Evolutionary conservation across 2,888 invertebrate genomes (phyloP), one percentile per base, ranked within the genome.

Genomic region (Sphinx pinastri): DNA sequence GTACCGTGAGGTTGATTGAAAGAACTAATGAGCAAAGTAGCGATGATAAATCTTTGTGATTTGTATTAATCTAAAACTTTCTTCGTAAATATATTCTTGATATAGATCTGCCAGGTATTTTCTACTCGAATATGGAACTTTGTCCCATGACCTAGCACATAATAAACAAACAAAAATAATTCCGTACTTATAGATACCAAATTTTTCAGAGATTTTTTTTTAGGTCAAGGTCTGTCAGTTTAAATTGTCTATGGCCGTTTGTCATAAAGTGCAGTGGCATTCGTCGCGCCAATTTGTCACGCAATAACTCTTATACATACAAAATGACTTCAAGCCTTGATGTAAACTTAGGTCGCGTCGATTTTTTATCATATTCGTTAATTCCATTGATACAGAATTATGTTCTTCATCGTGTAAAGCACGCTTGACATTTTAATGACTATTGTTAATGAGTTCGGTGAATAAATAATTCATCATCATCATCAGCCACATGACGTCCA

Each of bases 221-320:
- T 80, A 77, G 80, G 82, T 82, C 82, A 82, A 82, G 82, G 80
- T 75, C 81, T 73, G 57, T 13, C 70, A 73, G 52, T 52, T 45
- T 69, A 60, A 72, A 71, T 67, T 45, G 31, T 19, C 49, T 68
- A 54, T 63, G 60, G 60, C n/a, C 11, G 38, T 52, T 69, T 49
- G 16, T 59, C 31, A 60, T 57, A 45, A 69, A 49, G 19, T 63
- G 63, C 63, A 63, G 63, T 8, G 63, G 49, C 47, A 45, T 69
- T 69, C 60, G 63, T 69, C 45, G 5, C 54, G 63, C 60, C 54
- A 54, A 63, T 69, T 69, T 19, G 63, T 63, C 45, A 45, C 19
- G 69, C 54, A 52, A 63, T 59, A 52, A 54, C 19, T 54, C 52
- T 5, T 25, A 25, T 54, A 63, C 47, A 63, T 49, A 63, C 49